phyloP scores from a whole-genome alignment of 2,113 vertebrate genomes.

The Procapra przewalskii region DNA sequence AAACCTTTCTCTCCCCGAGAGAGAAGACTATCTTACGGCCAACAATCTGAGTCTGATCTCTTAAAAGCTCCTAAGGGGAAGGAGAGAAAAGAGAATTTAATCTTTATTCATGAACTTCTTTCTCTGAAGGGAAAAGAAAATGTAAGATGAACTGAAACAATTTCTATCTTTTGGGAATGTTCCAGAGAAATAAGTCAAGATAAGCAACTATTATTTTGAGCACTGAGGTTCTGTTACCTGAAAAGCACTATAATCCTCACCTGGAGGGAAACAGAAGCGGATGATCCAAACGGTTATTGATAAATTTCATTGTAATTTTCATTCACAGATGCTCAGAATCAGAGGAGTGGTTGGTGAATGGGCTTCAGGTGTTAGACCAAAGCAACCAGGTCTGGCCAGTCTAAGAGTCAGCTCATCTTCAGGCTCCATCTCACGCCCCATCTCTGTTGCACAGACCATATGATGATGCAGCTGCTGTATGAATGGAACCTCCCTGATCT shows the following conservation, averaged over 20 bases:
- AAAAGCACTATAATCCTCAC: neutral
- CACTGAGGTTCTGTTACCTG: neutral
- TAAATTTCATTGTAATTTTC: neutral
- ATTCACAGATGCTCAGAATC: neutral
- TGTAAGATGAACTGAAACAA: neutral
- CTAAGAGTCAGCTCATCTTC: neutral
- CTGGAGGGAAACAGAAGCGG: neutral
- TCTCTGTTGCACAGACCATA: rapidly evolving
- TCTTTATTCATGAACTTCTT: conserved; percentile 36
- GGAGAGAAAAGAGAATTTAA: neutral
- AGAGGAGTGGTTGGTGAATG: neutral
- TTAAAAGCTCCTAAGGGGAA: neutral
- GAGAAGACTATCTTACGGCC: neutral
- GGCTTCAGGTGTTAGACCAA: neutral
- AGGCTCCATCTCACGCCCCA: rapidly evolving
- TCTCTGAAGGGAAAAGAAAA: neutral
- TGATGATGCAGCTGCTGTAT: rapidly evolving
- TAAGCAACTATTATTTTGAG: neutral
- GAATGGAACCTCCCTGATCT: neutral
- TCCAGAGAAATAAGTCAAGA: neutral
- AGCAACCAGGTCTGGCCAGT: neutral
- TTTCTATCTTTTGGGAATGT: neutral
- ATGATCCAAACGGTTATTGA: neutral
- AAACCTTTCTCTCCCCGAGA: neutral
- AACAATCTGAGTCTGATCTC: neutral